Conservation (phyloP, 2,113 vertebrate genomes). For the Emydura subglobosa region DNA sequence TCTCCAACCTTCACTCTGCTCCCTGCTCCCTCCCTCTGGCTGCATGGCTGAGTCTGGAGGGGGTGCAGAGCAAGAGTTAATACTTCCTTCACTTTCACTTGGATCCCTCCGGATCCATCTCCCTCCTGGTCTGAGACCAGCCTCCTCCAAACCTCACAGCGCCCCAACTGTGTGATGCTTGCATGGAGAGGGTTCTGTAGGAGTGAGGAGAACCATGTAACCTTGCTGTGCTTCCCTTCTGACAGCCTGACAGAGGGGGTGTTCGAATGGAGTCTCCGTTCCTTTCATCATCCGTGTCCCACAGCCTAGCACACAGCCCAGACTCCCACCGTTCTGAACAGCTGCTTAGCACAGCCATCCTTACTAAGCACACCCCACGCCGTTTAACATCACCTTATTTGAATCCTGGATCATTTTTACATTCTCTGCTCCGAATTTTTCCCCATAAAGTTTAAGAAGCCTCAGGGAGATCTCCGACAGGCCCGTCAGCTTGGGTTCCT, state of each 20-base stretch:
- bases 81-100: background rate
- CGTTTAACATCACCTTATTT: slow-evolving; percentile 86
- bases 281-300: background rate
- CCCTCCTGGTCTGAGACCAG: background rate
- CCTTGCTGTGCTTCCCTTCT: background rate
- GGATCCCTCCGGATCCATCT: background rate
- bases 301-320: background rate
- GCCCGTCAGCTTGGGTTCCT: slow-evolving; percentile 95
- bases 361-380: background rate
- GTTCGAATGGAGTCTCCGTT: background rate
- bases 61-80: background rate
- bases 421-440: slow-evolving; percentile 94
- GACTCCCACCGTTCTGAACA: background rate
- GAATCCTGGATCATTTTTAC: slow-evolving; percentile 97
- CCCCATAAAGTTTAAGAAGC: slow-evolving; percentile 92
- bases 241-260: background rate
- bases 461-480: slow-evolving; percentile 96
- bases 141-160: background rate
- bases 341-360: background rate
- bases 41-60: background rate
- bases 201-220: background rate
- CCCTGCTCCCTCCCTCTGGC: background rate
- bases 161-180: background rate
- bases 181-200: background rate
- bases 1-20: background rate